Conservation (phyloP, 2,888 invertebrate species). For the Chalcosyrphus nemorum region DNA sequence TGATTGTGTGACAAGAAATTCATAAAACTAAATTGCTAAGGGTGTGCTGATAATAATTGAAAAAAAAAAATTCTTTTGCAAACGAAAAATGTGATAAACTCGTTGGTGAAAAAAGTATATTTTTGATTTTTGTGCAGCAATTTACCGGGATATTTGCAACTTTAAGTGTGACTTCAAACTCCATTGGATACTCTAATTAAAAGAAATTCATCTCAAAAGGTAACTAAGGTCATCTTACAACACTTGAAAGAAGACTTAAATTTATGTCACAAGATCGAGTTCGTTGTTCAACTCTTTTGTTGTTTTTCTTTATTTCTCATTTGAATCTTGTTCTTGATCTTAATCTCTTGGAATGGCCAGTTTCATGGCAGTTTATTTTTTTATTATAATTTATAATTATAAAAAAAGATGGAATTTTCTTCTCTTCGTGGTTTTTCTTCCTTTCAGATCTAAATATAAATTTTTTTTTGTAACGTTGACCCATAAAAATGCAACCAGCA, state of each 20-base stretch:
- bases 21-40: constrained; percentile 11
- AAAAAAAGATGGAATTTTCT: constrained; percentile 2
- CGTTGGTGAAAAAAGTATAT: not conserved
- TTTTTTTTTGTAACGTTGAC: constrained; percentile 69
- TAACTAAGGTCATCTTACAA: constrained; percentile 27
- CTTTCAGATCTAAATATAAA: constrained; percentile 49
- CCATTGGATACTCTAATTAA: constrained; percentile 45
- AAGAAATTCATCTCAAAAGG: constrained; percentile 7
- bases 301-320: not conserved
- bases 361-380: not conserved
- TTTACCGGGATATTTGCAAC: not conserved
- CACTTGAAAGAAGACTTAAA: not conserved
- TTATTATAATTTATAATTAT: constrained; percentile 39
- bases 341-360: constrained; percentile 7
- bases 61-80: not conserved
- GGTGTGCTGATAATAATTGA: constrained; percentile 13
- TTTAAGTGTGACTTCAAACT: constrained; percentile 17
- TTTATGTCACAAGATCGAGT: constrained; percentile 27
- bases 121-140: constrained; percentile 29
- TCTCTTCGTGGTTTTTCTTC: constrained; percentile 22
- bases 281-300: constrained; percentile 49
- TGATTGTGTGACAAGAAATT: constrained; percentile 18
- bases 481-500: constrained; percentile 60
- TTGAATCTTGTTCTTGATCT: constrained; percentile 22
- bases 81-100: constrained; percentile 53